phyloP scores from a whole-genome alignment of 2,888 invertebrate genomes.

The Diarsia brunnea region DNA sequence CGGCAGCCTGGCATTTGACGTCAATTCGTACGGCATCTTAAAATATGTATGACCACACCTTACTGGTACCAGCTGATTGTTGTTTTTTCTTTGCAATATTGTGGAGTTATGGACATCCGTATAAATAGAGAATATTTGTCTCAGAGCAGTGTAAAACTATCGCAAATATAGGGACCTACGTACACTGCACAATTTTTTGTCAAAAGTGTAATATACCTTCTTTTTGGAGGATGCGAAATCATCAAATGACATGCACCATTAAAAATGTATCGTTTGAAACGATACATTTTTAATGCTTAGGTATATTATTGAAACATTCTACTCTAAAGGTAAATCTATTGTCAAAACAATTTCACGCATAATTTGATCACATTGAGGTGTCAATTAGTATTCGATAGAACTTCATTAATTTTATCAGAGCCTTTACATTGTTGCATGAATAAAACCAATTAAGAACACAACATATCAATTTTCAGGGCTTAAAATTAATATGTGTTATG shows the following conservation, averaged over 20 bases:
- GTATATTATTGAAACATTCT: slow-evolving; percentile 1
- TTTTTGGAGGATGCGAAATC: too few relatives aligned
- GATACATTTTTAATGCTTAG: too few relatives aligned
- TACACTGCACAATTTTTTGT: neutral
- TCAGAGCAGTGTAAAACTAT: too few relatives aligned
- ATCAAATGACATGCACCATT: neutral
- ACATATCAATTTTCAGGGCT: neutral
- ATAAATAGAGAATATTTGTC: too few relatives aligned
- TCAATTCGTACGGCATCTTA: neutral
- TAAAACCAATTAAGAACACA: slow-evolving; percentile 14
- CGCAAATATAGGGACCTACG: too few relatives aligned
- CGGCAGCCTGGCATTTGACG: neutral
- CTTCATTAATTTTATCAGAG: slow-evolving; percentile 19
- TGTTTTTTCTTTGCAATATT: neutral
- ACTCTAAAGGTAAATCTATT: slow-evolving; percentile 1
- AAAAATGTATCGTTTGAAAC: neutral
- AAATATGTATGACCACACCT: neutral
- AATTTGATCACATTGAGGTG: slow-evolving; percentile 23
- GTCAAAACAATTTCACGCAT: slow-evolving; percentile 26
- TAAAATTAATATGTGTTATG: neutral
- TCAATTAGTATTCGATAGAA: slow-evolving; percentile 25
- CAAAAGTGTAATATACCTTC: neutral
- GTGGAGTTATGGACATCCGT: neutral
- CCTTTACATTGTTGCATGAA: slow-evolving; percentile 21
- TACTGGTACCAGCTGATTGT: neutral